Evolutionary conservation across 2,113 vertebrate species (phyloP).

Genomic region (Tinamus guttatus): DNA sequence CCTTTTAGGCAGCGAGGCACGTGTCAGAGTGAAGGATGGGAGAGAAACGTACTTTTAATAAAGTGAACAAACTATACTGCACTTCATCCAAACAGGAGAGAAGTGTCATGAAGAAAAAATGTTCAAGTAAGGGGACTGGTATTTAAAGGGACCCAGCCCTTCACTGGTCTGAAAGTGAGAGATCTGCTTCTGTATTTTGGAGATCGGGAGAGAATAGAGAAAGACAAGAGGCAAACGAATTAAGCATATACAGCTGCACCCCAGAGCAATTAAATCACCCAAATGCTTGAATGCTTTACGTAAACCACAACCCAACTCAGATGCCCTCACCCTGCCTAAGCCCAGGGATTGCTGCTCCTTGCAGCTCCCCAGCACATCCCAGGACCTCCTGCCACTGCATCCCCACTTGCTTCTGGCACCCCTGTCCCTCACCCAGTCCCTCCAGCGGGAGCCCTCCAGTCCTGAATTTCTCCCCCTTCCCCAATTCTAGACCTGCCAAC

Average conservation of each 20-base stretch:
- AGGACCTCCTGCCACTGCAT: background rate
- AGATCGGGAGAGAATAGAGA: background rate
- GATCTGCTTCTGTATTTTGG: background rate
- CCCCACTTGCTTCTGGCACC: background rate
- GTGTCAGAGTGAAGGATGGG: slow-evolving; percentile 50
- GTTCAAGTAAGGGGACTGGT: slow-evolving; percentile 61
- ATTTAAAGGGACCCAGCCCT: slow-evolving; percentile 68
- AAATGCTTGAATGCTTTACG: background rate
- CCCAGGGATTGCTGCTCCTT: background rate
- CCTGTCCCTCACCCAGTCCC: accelerated
- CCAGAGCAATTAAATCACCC: background rate
- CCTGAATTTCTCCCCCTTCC: background rate
- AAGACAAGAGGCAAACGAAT: background rate
- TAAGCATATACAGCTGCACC: background rate
- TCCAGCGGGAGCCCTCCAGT: background rate
- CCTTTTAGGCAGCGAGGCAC: slow-evolving; percentile 37
- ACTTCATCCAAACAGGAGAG: slow-evolving; percentile 75
- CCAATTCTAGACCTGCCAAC: accelerated
- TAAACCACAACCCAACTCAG: background rate
- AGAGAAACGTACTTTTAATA: slow-evolving; percentile 50
- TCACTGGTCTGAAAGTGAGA: background rate
- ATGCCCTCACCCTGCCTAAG: background rate
- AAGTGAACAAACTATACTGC: slow-evolving; percentile 41
- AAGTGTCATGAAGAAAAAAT: slow-evolving; percentile 72
- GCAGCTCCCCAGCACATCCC: background rate